Evolutionary conservation across 1,140 invertebrate genomes (phyloP).

Genomic region (Drosophila azteca): DNA sequence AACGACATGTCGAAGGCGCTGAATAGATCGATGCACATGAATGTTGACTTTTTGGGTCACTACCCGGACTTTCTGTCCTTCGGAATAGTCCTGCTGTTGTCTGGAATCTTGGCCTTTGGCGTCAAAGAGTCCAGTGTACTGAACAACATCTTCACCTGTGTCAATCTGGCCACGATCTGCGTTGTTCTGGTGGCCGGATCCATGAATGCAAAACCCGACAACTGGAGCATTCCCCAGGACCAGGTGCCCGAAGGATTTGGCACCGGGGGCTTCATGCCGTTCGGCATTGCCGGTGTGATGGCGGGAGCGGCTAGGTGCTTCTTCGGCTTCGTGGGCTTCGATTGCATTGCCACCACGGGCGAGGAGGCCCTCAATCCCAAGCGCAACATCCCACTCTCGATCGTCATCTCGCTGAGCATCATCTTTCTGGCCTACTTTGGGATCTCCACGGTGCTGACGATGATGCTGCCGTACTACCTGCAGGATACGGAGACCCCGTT

Average conservation of each 20-base stretch:
- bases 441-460: conserved; percentile 93
- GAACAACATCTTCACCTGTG: conserved; percentile 94
- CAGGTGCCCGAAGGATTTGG: conserved; percentile 86
- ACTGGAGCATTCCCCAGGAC: conserved; percentile 87
- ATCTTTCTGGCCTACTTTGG: conserved; percentile 94
- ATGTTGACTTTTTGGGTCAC: conserved; percentile 88
- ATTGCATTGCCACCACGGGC: conserved; percentile 93
- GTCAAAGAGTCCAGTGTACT: conserved; percentile 95
- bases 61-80: conserved; percentile 94
- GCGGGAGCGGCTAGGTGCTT: conserved; percentile 95
- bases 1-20: conserved; percentile 90
- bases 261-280: conserved; percentile 92
- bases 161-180: conserved; percentile 93
- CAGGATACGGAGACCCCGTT: conserved; percentile 93
- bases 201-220: conserved; percentile 88
- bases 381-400: conserved; percentile 93
- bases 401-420: conserved; percentile 91
- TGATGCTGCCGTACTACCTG: conserved; percentile 95
- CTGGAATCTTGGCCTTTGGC: conserved; percentile 90
- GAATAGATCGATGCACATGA: conserved; percentile 88
- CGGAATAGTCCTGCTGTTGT: conserved; percentile 87
- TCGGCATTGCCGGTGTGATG: conserved; percentile 91
- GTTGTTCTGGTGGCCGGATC: conserved; percentile 93
- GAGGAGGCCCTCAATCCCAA: conserved; percentile 95
- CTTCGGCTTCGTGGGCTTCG: conserved; percentile 96